Conservation (phyloP, 2,797 vertebrate species). For the Pagetopsis macropterus region DNA sequence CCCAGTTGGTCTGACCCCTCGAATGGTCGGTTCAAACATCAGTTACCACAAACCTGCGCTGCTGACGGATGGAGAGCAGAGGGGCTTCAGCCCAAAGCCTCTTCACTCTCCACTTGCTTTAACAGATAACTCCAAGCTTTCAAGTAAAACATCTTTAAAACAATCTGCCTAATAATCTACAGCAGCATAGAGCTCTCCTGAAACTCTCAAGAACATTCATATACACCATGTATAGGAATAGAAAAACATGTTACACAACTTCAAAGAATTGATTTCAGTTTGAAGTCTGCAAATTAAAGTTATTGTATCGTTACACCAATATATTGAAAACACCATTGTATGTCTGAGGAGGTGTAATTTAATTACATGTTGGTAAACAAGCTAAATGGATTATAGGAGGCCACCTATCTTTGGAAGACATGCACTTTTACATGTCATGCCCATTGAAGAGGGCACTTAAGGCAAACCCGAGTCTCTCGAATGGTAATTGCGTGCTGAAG, state of each 20-base stretch:
- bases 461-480: slow-evolving; percentile 58
- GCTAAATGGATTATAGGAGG: slow-evolving; percentile 72
- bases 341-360: slow-evolving; percentile 66
- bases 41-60: slow-evolving; percentile 59
- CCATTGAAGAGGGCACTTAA: slow-evolving; percentile 68
- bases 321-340: slow-evolving; percentile 53
- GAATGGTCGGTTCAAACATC: slow-evolving; percentile 57
- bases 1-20: slow-evolving; percentile 62
- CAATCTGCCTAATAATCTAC: slow-evolving; percentile 16
- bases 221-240: slow-evolving; percentile 44
- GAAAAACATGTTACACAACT: slow-evolving; percentile 60
- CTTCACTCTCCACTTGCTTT: slow-evolving; percentile 50
- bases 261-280: slow-evolving; percentile 59
- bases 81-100: slow-evolving; percentile 47
- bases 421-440: slow-evolving; percentile 61
- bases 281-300: slow-evolving; percentile 63
- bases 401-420: slow-evolving; percentile 69
- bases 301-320: slow-evolving; percentile 62
- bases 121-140: slow-evolving; percentile 51
- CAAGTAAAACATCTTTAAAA: slow-evolving; percentile 25
- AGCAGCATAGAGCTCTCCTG: slow-evolving; percentile 25
- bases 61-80: slow-evolving; percentile 79
- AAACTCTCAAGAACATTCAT: slow-evolving; percentile 18
- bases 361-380: slow-evolving; percentile 63
- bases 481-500: slow-evolving; percentile 61